A percentile compares a stretch with the other conserved stretches of the same genome.
These are phyloP conservation scores for Protobothrops flavoviridis DNA, from an alignment of 2,113 vertebrate genomes.

Conservation along the genomic window DNA sequence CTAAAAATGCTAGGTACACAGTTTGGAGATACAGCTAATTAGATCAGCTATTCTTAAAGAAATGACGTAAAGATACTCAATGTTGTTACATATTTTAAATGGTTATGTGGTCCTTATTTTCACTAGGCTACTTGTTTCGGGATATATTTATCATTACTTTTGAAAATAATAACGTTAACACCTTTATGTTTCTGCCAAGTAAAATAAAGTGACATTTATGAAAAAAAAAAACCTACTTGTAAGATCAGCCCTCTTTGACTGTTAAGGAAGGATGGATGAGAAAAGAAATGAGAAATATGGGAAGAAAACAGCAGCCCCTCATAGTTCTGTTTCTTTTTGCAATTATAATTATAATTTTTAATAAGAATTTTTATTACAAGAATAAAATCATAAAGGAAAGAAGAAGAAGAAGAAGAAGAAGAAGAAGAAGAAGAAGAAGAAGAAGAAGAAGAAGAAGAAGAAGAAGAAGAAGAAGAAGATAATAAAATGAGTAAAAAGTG, in stretches of 20 bases:
- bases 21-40: constrained; percentile 90
- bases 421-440: not conserved
- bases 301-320: not conserved
- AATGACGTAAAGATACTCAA: constrained; percentile 69
- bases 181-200: constrained; percentile 62
- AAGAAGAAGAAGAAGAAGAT: not conserved
- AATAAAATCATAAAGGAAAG: not conserved
- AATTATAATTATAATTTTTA: not conserved
- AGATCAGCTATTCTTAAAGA: constrained; percentile 82
- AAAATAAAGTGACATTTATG: constrained; percentile 28
- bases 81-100: constrained; percentile 63
- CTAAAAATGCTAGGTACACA: constrained; percentile 89
- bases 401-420: not conserved
- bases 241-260: constrained; percentile 5
- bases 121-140: constrained; percentile 56
- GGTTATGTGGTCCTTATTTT: constrained; percentile 59
- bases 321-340: constrained; percentile 23
- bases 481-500: not conserved
- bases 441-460: not conserved
- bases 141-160: constrained; percentile 61
- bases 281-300: not conserved
- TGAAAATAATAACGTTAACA: constrained; percentile 66
- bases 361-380: not conserved
- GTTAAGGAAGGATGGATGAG: not conserved
- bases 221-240: constrained; percentile 33